Evolutionary conservation across 2,888 invertebrate species (phyloP).

Genomic region (Chelonus formosanus): DNA sequence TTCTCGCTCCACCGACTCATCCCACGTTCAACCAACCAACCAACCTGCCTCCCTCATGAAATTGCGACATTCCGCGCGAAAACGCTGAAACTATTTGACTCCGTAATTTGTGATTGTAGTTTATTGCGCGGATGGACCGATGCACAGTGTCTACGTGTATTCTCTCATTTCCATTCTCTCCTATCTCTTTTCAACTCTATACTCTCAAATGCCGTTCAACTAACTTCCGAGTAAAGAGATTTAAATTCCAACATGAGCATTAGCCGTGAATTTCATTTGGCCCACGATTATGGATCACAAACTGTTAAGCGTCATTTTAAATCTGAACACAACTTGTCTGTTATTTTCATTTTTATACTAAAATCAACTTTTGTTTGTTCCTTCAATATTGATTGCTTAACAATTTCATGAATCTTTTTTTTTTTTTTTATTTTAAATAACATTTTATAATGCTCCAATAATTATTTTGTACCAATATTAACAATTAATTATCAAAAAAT

Average conservation of each 20-base stretch:
- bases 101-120: constrained; percentile 66
- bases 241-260: constrained; percentile 31
- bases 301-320: constrained; percentile 35
- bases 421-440: no score
- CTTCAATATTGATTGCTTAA: no score
- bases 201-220: constrained; percentile 23
- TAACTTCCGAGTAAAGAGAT: constrained; percentile 32
- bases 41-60: constrained; percentile 48
- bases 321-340: no score
- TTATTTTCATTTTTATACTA: no score
- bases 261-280: constrained; percentile 33
- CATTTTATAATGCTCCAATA: no score
- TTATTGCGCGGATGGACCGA: constrained; percentile 63
- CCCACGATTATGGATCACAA: constrained; percentile 1
- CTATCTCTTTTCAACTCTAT: constrained; percentile 32
- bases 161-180: constrained; percentile 27
- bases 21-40: constrained; percentile 32
- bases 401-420: no score
- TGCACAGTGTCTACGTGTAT: constrained; percentile 39
- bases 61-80: constrained; percentile 63
- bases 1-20: constrained; percentile 23
- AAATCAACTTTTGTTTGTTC: no score
- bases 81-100: constrained; percentile 65
- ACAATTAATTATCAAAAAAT: no score
- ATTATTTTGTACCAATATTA: no score